Conservation (phyloP, 2,888 invertebrate genomes). For the Drosophila picticornis region DNA sequence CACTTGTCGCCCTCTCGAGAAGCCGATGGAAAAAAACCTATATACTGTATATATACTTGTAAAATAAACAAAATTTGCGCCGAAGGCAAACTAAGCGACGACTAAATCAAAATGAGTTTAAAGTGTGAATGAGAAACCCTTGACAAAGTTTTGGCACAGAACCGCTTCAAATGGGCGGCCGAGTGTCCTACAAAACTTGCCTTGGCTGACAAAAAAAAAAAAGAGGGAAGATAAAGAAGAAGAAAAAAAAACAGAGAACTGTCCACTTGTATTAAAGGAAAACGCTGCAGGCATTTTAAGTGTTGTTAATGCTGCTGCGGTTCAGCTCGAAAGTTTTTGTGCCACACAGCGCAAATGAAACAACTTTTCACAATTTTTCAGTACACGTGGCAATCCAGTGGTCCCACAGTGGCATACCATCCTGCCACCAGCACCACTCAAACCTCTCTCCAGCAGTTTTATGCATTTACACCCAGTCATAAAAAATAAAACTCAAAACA, state of each 20-base stretch:
- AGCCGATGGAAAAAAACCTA: constrained; percentile 10
- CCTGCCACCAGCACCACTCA: constrained; percentile 6
- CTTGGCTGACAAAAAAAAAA: constrained; percentile 18
- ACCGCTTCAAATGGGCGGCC: constrained; percentile 57
- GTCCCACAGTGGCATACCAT: constrained; percentile 39
- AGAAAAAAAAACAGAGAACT: constrained; percentile 59
- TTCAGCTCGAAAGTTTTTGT: constrained; percentile 62
- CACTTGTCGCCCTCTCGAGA: constrained; percentile 59
- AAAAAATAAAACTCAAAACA: constrained; percentile 61
- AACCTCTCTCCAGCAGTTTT: constrained; percentile 51
- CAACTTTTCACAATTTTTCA: constrained; percentile 67
- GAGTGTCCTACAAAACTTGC: constrained; percentile 57
- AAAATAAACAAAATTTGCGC: constrained; percentile 50
- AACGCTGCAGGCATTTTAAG: constrained; percentile 79
- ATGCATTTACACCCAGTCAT: constrained; percentile 70
- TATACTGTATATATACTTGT: constrained; percentile 23
- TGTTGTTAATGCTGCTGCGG: constrained; percentile 77
- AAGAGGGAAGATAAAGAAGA: constrained; percentile 31
- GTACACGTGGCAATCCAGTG: constrained; percentile 58
- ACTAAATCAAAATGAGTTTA: constrained; percentile 73
- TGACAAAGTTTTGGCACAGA: constrained; percentile 56
- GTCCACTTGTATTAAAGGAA: constrained; percentile 77
- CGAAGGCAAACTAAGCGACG: constrained; percentile 62
- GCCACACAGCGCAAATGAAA: constrained; percentile 72
- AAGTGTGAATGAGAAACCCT: constrained; percentile 53